Evolutionary conservation across 2,888 invertebrate genomes (phyloP).

Genomic region (Reticulitermes lucifugus): DNA sequence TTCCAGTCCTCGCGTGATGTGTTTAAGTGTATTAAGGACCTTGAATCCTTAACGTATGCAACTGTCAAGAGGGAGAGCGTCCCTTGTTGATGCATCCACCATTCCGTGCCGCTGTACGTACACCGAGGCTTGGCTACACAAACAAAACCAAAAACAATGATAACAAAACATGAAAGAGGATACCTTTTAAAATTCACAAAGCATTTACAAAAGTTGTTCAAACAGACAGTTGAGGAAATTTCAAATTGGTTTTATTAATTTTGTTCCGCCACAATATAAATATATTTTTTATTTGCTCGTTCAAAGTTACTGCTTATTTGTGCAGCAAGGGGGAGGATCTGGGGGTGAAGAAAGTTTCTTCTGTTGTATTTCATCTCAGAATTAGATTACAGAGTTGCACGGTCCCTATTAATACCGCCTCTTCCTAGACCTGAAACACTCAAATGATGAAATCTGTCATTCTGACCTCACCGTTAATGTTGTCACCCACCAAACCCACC

Average conservation of each 20-base stretch:
- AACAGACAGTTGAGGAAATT: background rate
- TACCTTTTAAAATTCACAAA: constrained; percentile 11
- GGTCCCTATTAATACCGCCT: background rate
- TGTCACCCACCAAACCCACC: background rate
- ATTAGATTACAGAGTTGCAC: constrained; percentile 7
- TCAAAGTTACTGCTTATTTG: constrained; percentile 1
- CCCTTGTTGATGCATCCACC: background rate
- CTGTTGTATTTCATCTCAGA: background rate
- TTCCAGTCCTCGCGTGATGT: no score
- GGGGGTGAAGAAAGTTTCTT: background rate
- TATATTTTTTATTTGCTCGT: constrained; percentile 6
- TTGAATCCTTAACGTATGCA: background rate
- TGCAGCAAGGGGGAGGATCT: background rate
- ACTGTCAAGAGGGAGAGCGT: background rate
- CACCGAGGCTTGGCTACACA: background rate
- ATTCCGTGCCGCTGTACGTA: background rate
- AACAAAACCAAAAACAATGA: background rate
- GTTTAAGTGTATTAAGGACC: background rate
- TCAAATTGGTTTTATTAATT: constrained; percentile 16
- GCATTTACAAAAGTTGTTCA: background rate
- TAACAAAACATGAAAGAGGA: background rate
- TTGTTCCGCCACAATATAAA: background rate
- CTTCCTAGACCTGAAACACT: background rate
- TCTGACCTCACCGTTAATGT: constrained; percentile 28
- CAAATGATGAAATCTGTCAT: constrained; percentile 17